Base-by-base conservation (phyloP, 1,140 invertebrate genomes). In the Belonocnema kinseyi region DNA sequence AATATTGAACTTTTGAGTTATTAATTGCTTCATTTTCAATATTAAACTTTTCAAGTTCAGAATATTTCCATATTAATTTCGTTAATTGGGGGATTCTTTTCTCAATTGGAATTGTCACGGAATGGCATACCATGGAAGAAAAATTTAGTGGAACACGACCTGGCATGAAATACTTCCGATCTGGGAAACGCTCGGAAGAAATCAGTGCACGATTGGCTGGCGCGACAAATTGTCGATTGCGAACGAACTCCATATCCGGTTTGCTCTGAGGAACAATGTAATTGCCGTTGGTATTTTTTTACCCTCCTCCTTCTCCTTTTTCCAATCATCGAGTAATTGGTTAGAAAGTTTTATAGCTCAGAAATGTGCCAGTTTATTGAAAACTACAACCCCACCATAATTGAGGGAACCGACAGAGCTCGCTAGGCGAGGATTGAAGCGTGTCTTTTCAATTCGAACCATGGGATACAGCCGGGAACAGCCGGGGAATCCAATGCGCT, bases 91-190 rank as follows among this genome's bases (percentile, higher is more conserved):
- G 26, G 26, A 33, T 33, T 33, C 2, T 33, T 33, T 2, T 33
- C 2, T 33, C 5, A 33, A 33, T 33, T 5, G 26, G 26, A 5
- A 33, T 33, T 19, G 17, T 56, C 21, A 56, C 17, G 17, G 54
- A 56, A 56, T 21, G 19, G 54, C 4, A 56, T 56, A 19, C 17
- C 17, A 11, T 21, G 54, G 13, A 56, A 56, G 17, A 19, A 21
- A 56, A 75, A 70, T 58, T 70, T 73, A 78, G 72, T 75, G 53
- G 51, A 71, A 81, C 54, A 52, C 75, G 12, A 46, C 50, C n/a
- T 75, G 50, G 70, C 19, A 16, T 21, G 72, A 72, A 71, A 79
- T 46, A 66, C 73, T 81, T 81, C 56, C 74, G 73, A 80, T 78
- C 81, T 33, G 16, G 17, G 19, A 26, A 21, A 58, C 33, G 11